Evolutionary conservation across 2,888 invertebrate genomes (phyloP), one percentile per base, ranked within the genome.

Genomic region (Oscheius sp.): DNA sequence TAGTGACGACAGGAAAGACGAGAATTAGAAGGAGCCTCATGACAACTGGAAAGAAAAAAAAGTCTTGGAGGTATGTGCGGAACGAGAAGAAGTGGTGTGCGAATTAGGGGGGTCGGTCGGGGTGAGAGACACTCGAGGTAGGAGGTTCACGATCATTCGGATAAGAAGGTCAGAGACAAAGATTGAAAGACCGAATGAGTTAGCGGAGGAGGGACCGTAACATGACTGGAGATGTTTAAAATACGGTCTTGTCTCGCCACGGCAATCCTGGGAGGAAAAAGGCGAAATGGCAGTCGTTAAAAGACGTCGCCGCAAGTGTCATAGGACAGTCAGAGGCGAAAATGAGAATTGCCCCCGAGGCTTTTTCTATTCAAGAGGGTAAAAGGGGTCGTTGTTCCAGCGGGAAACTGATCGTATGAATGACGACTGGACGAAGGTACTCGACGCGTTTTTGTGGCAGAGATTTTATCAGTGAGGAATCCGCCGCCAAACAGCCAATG

Each of bases 401-500:
- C 55, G 37, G 55, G 29, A 11, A 21, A 21, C 21, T 11, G 29
- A 11, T 33, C 57, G 58, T n/a, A 11, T n/a, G 47, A 50, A 50
- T 33, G 50, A 65, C 50, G 42, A 42, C 42, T 32, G 48, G 65
- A 33, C 48, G 42, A 35, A 42, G 29, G 60, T 60, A 60, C 60
- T 60, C 65, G 68, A 68, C 68, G 68, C 68, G 37, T 68, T 68
- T 68, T 68, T 53, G 53, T 68, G 68, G 42, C 68, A 53, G 55
- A 65, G 65, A 65, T 65, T 50, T 4, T 65, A 65, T 65, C 53
- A 1, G 35, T 2, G 58, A 29, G 63, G 63, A 63, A 63, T 63
- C 47, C 48, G 63, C 29, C 63, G 35, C 21, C 47, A 21, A 21
- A 21, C 7, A 47, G 48, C 21, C 1, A 3, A 21, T 63, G 63